These are phyloP conservation scores for Lepus timidus DNA, from an alignment of 2,113 vertebrate species.

Conservation along the genomic window DNA sequence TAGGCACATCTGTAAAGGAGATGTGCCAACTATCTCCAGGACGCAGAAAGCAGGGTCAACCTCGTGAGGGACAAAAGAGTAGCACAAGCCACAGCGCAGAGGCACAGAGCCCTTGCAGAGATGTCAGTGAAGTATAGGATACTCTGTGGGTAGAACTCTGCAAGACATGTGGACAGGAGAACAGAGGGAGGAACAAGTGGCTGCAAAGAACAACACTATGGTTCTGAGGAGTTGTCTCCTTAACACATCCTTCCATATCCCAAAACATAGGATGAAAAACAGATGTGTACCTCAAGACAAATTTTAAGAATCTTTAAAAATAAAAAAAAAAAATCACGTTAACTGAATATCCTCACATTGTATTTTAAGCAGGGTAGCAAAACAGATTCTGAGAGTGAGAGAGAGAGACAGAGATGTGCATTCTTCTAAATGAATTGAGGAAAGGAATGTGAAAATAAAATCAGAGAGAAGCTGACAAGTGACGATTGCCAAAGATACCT, in stretches of 20 bases:
- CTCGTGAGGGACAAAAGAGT: not conserved
- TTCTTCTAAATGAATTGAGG: not conserved
- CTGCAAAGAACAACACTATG: not conserved
- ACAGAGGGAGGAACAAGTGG: not conserved
- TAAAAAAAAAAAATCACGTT: not conserved
- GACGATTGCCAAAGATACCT: not conserved
- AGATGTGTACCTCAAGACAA: not conserved
- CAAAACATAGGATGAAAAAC: not conserved
- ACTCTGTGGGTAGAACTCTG: accelerated
- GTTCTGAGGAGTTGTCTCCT: not conserved
- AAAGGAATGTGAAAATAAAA: not conserved
- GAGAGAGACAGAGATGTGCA: no score
- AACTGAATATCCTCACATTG: not conserved
- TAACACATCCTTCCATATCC: not conserved
- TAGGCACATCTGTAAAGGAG: not conserved
- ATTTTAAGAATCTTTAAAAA: no score
- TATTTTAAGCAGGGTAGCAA: not conserved
- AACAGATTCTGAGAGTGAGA: not conserved
- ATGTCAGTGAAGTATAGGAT: not conserved
- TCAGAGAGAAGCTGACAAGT: not conserved
- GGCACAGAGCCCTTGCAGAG: not conserved
- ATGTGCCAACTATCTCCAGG: not conserved
- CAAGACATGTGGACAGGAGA: not conserved
- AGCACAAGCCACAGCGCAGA: not conserved
- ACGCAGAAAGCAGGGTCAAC: not conserved